A percentile compares a stretch with the other conserved stretches of the same genome.
These are phyloP conservation scores for Dichetophora obliterata DNA, from an alignment of 2,888 invertebrate species.

Conservation along the genomic window DNA sequence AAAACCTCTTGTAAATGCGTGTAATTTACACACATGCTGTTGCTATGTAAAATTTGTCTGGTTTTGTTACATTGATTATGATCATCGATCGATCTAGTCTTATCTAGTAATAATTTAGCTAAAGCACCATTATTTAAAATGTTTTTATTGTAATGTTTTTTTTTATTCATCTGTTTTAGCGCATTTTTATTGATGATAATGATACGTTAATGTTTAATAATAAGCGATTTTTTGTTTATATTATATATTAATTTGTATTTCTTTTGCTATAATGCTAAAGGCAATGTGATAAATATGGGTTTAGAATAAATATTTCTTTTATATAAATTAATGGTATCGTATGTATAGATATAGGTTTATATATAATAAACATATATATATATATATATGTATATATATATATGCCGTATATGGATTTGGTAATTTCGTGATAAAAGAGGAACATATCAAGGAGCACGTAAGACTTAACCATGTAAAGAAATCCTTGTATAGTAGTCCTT, in stretches of 20 bases:
- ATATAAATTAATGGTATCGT: background rate
- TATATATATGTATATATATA: too few relatives aligned
- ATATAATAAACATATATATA: too few relatives aligned
- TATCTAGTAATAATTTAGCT: constrained; percentile 62
- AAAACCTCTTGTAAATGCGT: constrained; percentile 8
- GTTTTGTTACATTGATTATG: constrained; percentile 3
- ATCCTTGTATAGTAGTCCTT: too few relatives aligned
- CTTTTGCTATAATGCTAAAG: constrained; percentile 36
- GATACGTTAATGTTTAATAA: constrained; percentile 43
- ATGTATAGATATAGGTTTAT: background rate
- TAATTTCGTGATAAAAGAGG: background rate
- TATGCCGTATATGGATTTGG: background rate
- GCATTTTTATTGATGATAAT: constrained; percentile 28
- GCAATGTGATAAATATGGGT: constrained; percentile 38
- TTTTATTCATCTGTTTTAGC: constrained; percentile 43
- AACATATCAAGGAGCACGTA: too few relatives aligned
- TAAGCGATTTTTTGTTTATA: constrained; percentile 9
- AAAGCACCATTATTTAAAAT: constrained; percentile 62
- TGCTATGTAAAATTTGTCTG: constrained; percentile 40
- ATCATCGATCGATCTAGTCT: background rate
- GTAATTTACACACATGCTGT: constrained; percentile 12
- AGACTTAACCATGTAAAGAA: too few relatives aligned
- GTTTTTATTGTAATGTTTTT: constrained; percentile 53
- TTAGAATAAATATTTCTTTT: constrained; percentile 32
- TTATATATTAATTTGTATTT: constrained; percentile 16